Evolutionary conservation across 2,113 vertebrate genomes (phyloP).

Genomic region (Elanus axillaris): DNA sequence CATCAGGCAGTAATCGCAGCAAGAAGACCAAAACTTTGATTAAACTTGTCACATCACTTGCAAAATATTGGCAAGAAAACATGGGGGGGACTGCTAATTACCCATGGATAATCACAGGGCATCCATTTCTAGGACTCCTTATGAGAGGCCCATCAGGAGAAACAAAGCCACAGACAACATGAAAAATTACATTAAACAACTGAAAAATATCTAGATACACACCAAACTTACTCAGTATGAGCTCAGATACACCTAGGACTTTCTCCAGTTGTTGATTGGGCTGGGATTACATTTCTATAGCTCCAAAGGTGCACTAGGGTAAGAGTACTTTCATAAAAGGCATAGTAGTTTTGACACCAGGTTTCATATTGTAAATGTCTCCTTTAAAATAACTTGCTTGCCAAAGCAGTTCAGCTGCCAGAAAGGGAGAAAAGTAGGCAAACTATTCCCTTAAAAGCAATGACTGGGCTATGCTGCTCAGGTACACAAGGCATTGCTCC

Average conservation of each 20-base stretch:
- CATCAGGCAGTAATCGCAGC: background rate
- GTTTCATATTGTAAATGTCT: constrained; percentile 26
- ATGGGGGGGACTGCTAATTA: background rate
- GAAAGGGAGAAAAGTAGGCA: constrained; percentile 5
- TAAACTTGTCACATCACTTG: constrained; percentile 17
- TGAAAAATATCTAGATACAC: background rate
- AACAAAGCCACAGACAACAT: background rate
- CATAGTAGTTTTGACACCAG: constrained; percentile 20
- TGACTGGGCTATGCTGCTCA: constrained; percentile 3
- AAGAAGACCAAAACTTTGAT: background rate
- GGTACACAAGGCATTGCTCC: background rate
- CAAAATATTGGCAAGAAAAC: constrained; percentile 7
- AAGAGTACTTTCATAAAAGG: constrained; percentile 11
- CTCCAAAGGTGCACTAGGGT: background rate
- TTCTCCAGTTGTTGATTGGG: background rate
- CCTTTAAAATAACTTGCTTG: constrained; percentile 13
- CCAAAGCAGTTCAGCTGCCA: constrained; percentile 41
- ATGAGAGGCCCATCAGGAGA: background rate
- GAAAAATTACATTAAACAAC: background rate
- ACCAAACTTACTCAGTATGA: background rate
- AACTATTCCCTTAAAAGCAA: constrained; percentile 42
- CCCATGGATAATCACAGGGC: background rate
- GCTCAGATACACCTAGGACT: background rate
- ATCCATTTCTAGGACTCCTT: background rate
- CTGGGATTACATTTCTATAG: background rate